Base-by-base conservation (phyloP, 2,888 invertebrate species). In the Eilema caniola region DNA sequence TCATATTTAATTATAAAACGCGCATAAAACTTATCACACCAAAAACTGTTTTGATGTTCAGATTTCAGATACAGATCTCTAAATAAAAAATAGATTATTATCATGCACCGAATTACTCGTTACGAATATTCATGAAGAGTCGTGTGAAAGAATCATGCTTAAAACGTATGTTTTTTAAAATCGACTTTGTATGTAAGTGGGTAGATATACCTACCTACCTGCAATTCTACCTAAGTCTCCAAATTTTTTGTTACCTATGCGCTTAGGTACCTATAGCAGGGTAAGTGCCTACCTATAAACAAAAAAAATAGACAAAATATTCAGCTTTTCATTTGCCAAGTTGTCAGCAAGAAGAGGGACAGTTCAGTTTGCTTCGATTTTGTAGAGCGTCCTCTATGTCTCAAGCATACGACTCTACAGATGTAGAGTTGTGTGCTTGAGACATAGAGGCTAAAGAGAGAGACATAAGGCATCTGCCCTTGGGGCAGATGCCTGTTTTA, bases 11-110 rank as follows among this genome's bases (percentile, higher is more conserved):
- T 59, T 59, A 41, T 41, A 20, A 25, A 10, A 25, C 11, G 53
- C n/a, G 28, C 23, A 10, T 53, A 57, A 25, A 57, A 37, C 37
- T 68, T 62, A 62, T 66, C 59, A 47, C 16, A 24, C 33, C 31
- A 23, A n/a, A 67, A 47, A 67, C 24, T 23, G 11, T 60, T n/a
- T 60, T 60, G 20, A 60, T 28, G 60, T 12, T 37, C 0, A 37
- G 57, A 47, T 12, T 37, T 0, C n/a, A 37, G 57, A 47, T 20
- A 66, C 20, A 66, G 12, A 41, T 41, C 59, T 67, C 41, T n/a
- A 28, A 14, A n/a, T 23, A 7, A 59, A 28, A 25, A 53, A 53
- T 7, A 59, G 16, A 59, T 59, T 14, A 28, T 12, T 59, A 59
- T 24, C 59, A 8, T 59, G 28, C 25, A 59, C 14, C 24, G 25